Base-by-base conservation (phyloP, 1,140 invertebrate genomes). In the Brachionus sp. region DNA sequence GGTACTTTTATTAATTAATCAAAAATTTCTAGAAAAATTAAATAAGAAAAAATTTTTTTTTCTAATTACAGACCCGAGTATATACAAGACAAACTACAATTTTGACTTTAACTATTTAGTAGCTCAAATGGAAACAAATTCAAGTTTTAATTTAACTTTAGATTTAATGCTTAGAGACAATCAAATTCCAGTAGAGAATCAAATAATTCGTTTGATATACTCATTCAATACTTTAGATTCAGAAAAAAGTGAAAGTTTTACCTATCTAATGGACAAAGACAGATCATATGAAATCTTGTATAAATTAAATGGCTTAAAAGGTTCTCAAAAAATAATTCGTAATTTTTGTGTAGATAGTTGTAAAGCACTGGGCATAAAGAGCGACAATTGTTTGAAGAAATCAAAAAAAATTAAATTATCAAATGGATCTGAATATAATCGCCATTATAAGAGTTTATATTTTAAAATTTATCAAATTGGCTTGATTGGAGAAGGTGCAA, bases 341-440 rank as follows among this genome's bases (percentile, higher is more conserved):
- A 66, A 80, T 66, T 80, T 80, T 23, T 80, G 77, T 35, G 3
- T 80, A 10, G 77, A 80, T 37, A 23, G 46, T 5, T 62, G 62
- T 13, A 80, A 80, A n/a, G 50, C 46, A 12, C 25, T 80, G 23
- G 57, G 39, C 2, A 37, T 80, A 75, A 75, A 33, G 23, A 25
- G 70, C 46, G 70, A 46, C 10, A 46, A 25, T 46, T 75, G 70
- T 50, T 50, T 75, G 5, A 75, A 75, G 19, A 7, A 6, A 25
- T 33, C 44, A 29, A 75, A 88, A 68, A 88, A 89, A 83, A 80
- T 88, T 9, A 87, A 86, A 5, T n/a, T 89, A 29, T 82, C 84
- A 0, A 85, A 86, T 13, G 86, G 85, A 6, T 46, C 46, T 10
- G 23, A 23, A 25, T 25, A 42, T 25, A 39, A 50, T 25, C 33